Base-by-base conservation (phyloP, 2,797 vertebrate species). In the Anabacerthia variegaticeps region DNA sequence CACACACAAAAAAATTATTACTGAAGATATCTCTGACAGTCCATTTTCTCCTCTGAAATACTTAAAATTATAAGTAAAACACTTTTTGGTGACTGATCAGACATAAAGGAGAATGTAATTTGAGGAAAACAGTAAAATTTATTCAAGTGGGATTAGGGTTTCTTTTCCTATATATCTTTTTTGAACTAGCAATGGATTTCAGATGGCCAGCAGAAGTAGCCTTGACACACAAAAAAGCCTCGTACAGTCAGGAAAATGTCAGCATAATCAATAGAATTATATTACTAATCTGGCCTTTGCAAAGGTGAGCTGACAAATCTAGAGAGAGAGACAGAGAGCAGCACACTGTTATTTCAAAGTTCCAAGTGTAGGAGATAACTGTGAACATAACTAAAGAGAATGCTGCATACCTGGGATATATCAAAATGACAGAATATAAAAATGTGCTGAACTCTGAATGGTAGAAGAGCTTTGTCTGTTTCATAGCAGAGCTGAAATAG, bases 401-500 rank as follows among this genome's bases (percentile, higher is more conserved):
- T 82, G 44, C 30, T 69, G 66, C 43, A 73, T 84, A 86, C 24
- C 62, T 72, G 59, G 56, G 23, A 69, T 78, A 48, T 52, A 44
- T 90, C 77, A 95, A 95, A 95, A 95, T 76, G 92, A 81, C 85
- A 96, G 77, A 87, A 81, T 78, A 76, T 52, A 80, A 84, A 83
- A 72, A 48, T 75, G 39, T 76, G 51, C 48, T 92, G 51, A 69
- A 88, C 69, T 90, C 48, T 59, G 58, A 66, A 65, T 72, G 39
- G 46, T 12, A 81, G 67, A 75, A 81, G 41, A 66, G 46, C 19
- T 76, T 36, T 77, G 15, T 52, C 67, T 90, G 46, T 72, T 81
- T 73, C 79, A 92, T 30, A 73, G 39, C 17, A 69, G 55, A 85
- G 43, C 15, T 84, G 48, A 81, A 86, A 51, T 55, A 59, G 16